These are phyloP conservation scores for Coracopsis vasa DNA, from an alignment of 2,113 vertebrate species.

Conservation along the genomic window DNA sequence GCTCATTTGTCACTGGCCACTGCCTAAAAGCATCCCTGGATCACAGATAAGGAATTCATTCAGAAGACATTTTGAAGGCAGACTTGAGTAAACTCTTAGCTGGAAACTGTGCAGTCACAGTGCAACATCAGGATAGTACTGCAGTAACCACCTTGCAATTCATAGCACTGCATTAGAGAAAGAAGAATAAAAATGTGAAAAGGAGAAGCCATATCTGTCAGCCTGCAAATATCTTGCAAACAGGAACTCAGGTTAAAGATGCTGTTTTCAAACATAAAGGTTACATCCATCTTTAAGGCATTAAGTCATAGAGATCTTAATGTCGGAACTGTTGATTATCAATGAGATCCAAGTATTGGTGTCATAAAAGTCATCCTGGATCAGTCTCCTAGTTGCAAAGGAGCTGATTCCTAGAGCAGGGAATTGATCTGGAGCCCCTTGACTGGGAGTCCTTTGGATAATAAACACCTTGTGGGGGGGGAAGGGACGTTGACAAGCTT, in stretches of 20 bases:
- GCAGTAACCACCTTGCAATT: not conserved
- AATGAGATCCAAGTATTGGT: not conserved
- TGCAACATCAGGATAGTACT: not conserved
- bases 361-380: not conserved
- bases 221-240: not conserved
- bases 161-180: not conserved
- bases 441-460: not conserved
- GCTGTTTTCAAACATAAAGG: not conserved
- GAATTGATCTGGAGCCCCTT: not conserved
- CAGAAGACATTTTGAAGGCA: not conserved
- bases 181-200: not conserved
- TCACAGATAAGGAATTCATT: not conserved
- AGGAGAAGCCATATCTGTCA: not conserved
- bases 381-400: not conserved
- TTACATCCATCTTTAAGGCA: not conserved
- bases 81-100: not conserved
- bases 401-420: not conserved
- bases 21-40: not conserved
- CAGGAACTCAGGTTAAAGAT: not conserved
- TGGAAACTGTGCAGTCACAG: not conserved
- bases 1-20: not conserved
- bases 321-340: not conserved
- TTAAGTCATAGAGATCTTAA: not conserved
- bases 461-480: not conserved
- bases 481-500: not conserved